A percentile compares a stretch with the other conserved stretches of the same genome.
Conservation (phyloP, 2,888 invertebrate genomes). For the Eurytoma californica region DNA sequence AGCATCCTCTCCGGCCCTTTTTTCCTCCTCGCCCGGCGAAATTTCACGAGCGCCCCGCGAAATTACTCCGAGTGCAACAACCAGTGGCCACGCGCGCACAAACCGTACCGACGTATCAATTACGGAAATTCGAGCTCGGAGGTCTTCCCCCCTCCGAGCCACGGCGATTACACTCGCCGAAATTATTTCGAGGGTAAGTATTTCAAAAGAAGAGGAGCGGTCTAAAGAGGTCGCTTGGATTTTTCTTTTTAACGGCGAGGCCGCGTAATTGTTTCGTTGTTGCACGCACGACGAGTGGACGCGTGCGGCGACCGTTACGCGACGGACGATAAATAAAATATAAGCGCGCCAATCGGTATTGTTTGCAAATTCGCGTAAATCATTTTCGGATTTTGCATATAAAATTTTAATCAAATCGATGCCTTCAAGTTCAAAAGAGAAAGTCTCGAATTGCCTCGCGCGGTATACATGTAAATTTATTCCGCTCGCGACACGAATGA, state of each 20-base stretch:
- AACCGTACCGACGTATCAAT: no score
- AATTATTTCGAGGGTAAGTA: no score
- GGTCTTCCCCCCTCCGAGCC: no score
- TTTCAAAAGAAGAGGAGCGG: no score
- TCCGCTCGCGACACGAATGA: slow-evolving; percentile 44
- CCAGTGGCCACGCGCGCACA: no score
- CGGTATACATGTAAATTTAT: slow-evolving; percentile 43
- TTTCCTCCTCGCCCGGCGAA: background rate
- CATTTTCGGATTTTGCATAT: background rate
- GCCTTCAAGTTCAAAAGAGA: slow-evolving; percentile 45
- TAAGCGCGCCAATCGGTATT: slow-evolving; percentile 2
- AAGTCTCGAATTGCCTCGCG: slow-evolving; percentile 25
- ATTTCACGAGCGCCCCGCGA: slow-evolving; percentile 4
- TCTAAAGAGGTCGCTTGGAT: no score
- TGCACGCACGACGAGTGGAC: background rate
- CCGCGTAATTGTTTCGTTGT: background rate
- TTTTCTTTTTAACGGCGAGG: no score
- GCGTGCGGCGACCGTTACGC: background rate
- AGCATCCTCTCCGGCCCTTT: background rate
- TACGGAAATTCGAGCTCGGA: no score
- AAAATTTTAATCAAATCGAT: slow-evolving; percentile 27
- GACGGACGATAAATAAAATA: background rate
- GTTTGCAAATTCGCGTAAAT: slow-evolving; percentile 38
- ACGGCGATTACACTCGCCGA: no score
- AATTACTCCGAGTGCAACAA: no score